phyloP scores from a whole-genome alignment of 2,113 vertebrate genomes.

The Gyps fulvus region DNA sequence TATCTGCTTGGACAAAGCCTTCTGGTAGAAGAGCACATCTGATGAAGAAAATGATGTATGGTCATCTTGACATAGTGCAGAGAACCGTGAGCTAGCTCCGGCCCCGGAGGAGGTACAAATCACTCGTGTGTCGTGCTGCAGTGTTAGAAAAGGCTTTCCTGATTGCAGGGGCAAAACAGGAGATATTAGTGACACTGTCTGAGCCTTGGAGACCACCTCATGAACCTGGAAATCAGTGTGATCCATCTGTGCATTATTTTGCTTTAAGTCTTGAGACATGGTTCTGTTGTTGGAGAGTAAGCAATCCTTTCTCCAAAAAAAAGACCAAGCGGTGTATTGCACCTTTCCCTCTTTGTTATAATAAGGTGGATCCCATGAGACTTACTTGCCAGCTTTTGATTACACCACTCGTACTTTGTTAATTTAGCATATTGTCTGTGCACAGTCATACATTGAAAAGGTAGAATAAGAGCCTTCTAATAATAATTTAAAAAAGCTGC shows the following conservation, averaged over 20 bases:
- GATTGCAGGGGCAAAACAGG: not conserved
- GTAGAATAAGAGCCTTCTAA: not conserved
- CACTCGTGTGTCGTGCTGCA: accelerated
- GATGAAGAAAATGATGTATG: not conserved
- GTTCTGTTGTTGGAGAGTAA: not conserved
- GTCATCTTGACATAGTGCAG: not conserved
- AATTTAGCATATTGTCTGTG: not conserved
- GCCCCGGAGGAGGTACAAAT: not conserved
- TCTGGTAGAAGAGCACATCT: not conserved
- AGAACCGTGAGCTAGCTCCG: not conserved
- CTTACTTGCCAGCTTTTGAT: not conserved
- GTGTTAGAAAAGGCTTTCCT: not conserved
- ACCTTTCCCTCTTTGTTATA: not conserved
- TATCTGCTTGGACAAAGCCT: not conserved
- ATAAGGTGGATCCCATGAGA: not conserved
- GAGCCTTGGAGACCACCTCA: not conserved
- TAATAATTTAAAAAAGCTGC: not conserved
- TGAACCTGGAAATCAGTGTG: not conserved
- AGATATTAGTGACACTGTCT: too few relatives aligned
- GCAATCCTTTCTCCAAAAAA: not conserved
- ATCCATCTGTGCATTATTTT: not conserved
- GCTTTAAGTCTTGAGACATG: not conserved
- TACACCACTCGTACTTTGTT: not conserved
- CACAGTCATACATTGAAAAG: not conserved
- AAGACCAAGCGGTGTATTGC: not conserved